A percentile compares a stretch with the other conserved stretches of the same genome.
Evolutionary conservation across 2,113 vertebrate species (phyloP).

Genomic region (Plecotus auritus): DNA sequence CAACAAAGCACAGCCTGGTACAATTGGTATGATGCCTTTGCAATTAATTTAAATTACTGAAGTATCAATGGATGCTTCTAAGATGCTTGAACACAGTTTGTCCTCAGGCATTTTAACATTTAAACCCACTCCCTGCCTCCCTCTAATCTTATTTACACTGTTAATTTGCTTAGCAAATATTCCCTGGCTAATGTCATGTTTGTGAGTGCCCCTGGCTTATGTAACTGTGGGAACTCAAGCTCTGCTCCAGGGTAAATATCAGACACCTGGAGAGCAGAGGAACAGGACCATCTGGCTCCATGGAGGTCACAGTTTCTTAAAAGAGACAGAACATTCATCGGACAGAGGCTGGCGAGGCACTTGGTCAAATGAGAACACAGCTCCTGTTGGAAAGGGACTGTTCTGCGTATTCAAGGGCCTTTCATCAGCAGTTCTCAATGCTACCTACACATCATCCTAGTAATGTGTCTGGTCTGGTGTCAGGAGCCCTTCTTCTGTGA

Average conservation of each 20-base stretch:
- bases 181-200: constrained; percentile 32
- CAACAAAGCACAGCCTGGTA: neutral
- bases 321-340: neutral
- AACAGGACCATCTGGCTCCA: neutral
- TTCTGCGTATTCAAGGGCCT: neutral
- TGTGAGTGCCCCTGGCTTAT: neutral
- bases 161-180: constrained; percentile 58
- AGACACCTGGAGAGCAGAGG: constrained; percentile 19
- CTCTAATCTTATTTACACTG: constrained; percentile 37
- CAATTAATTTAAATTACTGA: constrained; percentile 30
- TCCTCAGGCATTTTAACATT: constrained; percentile 41
- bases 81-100: constrained; percentile 39
- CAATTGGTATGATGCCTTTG: neutral
- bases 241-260: constrained; percentile 35
- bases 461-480: neutral
- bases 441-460: neutral
- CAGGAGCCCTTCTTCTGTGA: neutral
- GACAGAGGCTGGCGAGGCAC: neutral
- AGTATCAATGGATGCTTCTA: neutral
- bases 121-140: neutral
- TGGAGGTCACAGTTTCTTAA: neutral
- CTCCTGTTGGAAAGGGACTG: neutral
- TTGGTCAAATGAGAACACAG: neutral
- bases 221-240: neutral
- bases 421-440: neutral